A percentile compares a stretch with the other conserved stretches of the same genome.
Evolutionary conservation across 2,797 vertebrate genomes (phyloP).

Genomic region (Jordanella pulchra): DNA sequence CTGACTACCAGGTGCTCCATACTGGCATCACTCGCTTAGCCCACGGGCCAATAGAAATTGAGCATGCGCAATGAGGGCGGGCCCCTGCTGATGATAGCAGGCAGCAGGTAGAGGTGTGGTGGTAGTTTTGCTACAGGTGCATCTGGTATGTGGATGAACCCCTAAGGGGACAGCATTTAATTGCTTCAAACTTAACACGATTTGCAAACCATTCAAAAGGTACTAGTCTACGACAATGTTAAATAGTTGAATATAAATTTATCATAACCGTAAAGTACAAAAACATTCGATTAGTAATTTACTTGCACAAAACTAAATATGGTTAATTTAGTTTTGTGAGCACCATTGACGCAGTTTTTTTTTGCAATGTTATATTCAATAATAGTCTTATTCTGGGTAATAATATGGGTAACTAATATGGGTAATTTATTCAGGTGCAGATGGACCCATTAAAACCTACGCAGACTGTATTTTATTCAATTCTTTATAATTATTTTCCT

Average conservation of each 20-base stretch:
- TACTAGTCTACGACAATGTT: not conserved
- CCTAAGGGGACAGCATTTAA: not conserved
- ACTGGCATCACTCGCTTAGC: constrained; percentile 63
- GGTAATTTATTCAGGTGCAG: not conserved
- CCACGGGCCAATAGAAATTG: constrained; percentile 71
- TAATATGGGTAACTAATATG: not conserved
- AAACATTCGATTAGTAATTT: not conserved
- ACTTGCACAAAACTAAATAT: not conserved
- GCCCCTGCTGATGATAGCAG: constrained; percentile 46
- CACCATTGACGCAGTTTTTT: not conserved
- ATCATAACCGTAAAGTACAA: no score
- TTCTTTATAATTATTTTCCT: not conserved
- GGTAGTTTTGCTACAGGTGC: constrained; percentile 73
- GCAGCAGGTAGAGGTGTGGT: constrained; percentile 71
- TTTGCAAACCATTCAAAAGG: not conserved
- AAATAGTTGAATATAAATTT: not conserved
- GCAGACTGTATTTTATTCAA: no score
- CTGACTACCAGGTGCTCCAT: constrained; percentile 82
- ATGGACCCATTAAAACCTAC: not conserved
- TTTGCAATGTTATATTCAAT: not conserved
- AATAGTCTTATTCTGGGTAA: not conserved
- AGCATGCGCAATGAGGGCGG: constrained; percentile 66
- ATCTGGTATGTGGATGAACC: constrained; percentile 36
- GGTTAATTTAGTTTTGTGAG: no score
- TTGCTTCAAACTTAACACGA: not conserved